These are phyloP conservation scores for Mayetiola destructor DNA, from an alignment of 2,888 invertebrate genomes.

Conservation along the genomic window DNA sequence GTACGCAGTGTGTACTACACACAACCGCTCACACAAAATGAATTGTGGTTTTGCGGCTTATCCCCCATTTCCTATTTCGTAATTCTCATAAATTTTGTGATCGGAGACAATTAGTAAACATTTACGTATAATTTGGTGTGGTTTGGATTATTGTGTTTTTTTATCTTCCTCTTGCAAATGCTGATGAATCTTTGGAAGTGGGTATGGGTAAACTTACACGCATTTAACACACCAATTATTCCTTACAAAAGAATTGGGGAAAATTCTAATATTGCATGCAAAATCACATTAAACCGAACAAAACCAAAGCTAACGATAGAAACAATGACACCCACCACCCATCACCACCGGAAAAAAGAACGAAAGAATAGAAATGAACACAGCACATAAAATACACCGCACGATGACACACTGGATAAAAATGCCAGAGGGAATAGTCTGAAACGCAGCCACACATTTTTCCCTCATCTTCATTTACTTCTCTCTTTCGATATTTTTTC, in stretches of 20 bases:
- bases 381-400: neutral
- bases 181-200: no score
- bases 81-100: neutral
- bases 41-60: conserved; percentile 1
- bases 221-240: neutral
- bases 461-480: neutral
- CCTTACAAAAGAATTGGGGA: neutral
- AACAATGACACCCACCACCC: neutral
- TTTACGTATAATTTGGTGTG: conserved; percentile 1
- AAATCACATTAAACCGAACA: neutral
- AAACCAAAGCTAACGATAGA: neutral
- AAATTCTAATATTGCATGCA: neutral
- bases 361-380: neutral
- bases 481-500: no score
- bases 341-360: neutral
- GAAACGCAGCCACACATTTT: neutral
- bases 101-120: neutral
- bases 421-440: conserved; percentile 9
- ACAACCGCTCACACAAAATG: conserved; percentile 7
- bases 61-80: neutral
- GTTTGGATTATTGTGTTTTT: neutral
- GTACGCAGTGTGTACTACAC: no score
- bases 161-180: no score
- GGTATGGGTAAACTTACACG: neutral
- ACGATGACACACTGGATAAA: conserved; percentile 4